Evolutionary conservation across 53 echinoderm and acorn worm species (phyloP).

Genomic region (Holothuria leucospilota): DNA sequence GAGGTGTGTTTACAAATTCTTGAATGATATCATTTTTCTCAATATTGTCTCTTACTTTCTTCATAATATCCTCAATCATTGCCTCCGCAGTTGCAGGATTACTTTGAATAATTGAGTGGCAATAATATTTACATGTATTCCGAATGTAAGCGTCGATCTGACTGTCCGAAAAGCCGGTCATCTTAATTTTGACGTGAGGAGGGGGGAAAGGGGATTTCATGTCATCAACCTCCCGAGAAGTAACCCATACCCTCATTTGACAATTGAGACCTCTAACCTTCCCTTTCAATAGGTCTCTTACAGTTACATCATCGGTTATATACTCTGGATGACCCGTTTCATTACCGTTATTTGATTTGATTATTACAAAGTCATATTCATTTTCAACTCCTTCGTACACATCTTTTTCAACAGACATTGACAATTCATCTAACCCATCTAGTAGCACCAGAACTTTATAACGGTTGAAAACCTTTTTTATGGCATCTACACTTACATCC

Average conservation of each 20-base stretch:
- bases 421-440: slow-evolving; percentile 1
- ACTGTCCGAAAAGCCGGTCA: neutral
- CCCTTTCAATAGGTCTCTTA: neutral
- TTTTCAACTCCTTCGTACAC: neutral
- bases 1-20: too few relatives aligned
- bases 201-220: neutral
- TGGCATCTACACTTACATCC: neutral
- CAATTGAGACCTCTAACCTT: neutral
- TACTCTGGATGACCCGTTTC: neutral
- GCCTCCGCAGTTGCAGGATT: too few relatives aligned
- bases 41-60: too few relatives aligned
- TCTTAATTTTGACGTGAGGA: neutral
- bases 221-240: slow-evolving; percentile 21
- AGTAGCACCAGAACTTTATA: neutral
- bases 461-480: neutral
- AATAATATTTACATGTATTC: slow-evolving; percentile 6
- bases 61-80: too few relatives aligned
- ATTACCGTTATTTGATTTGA: neutral
- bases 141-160: neutral
- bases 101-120: neutral
- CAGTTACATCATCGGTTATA: neutral
- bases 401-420: neutral
- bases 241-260: neutral
- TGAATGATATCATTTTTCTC: too few relatives aligned
- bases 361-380: neutral